Percentiles rank a stretch among this genome's conserved stretches.
Evolutionary conservation across 2,888 invertebrate species (phyloP).

Genomic region (Elgonia sp.): DNA sequence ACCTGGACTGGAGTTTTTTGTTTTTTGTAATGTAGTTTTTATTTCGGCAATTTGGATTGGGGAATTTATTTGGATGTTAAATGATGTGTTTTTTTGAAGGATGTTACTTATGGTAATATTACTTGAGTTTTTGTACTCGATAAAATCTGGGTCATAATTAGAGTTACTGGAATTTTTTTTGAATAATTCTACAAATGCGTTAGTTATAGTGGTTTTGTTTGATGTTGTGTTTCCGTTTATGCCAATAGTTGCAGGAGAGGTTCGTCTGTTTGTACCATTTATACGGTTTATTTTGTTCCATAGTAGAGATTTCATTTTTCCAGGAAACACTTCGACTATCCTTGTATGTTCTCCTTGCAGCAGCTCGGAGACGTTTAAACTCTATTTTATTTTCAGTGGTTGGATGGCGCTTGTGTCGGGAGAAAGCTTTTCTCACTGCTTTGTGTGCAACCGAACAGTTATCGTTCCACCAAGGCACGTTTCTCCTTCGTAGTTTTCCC

Average conservation of each 20-base stretch:
- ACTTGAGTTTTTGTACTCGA: constrained; percentile 10
- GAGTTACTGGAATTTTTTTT: constrained; percentile 57
- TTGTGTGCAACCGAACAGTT: background rate
- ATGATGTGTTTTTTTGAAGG: background rate
- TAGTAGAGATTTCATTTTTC: constrained; percentile 12
- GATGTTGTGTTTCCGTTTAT: background rate
- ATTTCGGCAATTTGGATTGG: background rate
- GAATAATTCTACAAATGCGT: constrained; percentile 20
- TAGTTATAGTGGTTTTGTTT: background rate
- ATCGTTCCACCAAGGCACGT: constrained; percentile 35
- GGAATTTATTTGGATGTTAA: background rate
- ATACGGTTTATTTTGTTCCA: constrained; percentile 25
- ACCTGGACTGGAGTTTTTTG: constrained; percentile 63
- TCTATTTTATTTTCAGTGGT: constrained; percentile 15
- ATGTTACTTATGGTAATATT: background rate
- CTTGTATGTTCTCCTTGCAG: constrained; percentile 40
- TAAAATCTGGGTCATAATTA: constrained; percentile 40
- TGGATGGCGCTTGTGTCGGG: background rate
- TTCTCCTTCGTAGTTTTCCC: background rate
- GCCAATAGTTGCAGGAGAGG: background rate
- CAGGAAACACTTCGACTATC: constrained; percentile 51
- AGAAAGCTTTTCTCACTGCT: constrained; percentile 14
- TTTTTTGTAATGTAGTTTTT: background rate
- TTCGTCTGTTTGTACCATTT: background rate
- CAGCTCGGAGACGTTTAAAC: background rate